Conservation (phyloP, 2,113 vertebrate genomes). For the Blennius ocellaris region DNA sequence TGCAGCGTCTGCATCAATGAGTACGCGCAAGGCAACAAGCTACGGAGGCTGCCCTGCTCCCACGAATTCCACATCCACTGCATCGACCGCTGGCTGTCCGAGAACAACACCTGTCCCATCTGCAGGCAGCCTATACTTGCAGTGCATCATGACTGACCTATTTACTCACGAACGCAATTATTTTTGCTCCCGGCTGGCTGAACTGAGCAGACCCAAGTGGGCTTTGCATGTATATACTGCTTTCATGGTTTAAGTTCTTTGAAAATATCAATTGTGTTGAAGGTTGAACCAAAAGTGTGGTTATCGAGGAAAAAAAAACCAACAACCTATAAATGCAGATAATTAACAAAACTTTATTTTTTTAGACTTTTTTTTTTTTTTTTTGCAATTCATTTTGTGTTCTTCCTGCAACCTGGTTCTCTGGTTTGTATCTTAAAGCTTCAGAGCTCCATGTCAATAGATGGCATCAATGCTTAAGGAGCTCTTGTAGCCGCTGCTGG, state of each 20-base stretch:
- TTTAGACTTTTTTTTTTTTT: slow-evolving; percentile 80
- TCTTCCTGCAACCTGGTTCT: slow-evolving; percentile 56
- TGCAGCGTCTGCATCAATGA: slow-evolving; percentile 98
- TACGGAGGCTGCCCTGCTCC: slow-evolving; percentile 91
- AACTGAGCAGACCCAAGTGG: slow-evolving; percentile 65
- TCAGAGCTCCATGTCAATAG: slow-evolving; percentile 60
- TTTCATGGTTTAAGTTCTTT: slow-evolving; percentile 77
- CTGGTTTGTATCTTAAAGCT: slow-evolving; percentile 59
- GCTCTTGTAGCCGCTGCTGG: slow-evolving; percentile 65
- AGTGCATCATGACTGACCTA: slow-evolving; percentile 81
- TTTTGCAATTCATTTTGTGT: slow-evolving; percentile 56
- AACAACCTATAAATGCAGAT: slow-evolving; percentile 77
- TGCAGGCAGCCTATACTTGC: slow-evolving; percentile 91
- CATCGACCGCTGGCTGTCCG: slow-evolving; percentile 97
- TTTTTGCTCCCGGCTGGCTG: slow-evolving; percentile 54
- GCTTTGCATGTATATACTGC: slow-evolving; percentile 82
- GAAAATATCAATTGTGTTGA: slow-evolving; percentile 69
- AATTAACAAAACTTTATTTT: slow-evolving; percentile 88
- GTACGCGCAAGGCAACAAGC: slow-evolving; percentile 94
- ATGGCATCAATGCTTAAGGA: slow-evolving; percentile 69
- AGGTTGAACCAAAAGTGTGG: slow-evolving; percentile 78
- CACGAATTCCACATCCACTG: slow-evolving; percentile 98
- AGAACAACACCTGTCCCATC: slow-evolving; percentile 96
- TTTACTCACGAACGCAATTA: slow-evolving; percentile 42
- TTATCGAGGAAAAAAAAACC: slow-evolving; percentile 35